A percentile compares a stretch with the other conserved stretches of the same genome.
Evolutionary conservation across 2,797 vertebrate species (phyloP).

Genomic region (Myotis vivesi): DNA sequence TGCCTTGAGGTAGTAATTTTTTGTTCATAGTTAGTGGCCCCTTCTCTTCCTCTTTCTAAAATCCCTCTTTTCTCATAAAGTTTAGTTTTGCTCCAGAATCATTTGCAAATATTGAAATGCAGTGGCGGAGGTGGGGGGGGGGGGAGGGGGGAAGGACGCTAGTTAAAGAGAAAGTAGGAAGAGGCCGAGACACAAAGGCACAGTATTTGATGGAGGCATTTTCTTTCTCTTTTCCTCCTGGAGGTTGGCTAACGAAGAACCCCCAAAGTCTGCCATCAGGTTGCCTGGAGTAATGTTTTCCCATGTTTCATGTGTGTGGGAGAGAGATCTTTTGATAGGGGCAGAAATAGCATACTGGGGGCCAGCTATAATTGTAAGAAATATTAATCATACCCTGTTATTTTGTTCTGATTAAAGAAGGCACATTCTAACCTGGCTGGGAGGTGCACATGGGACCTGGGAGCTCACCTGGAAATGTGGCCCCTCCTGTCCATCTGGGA

Average conservation of each 20-base stretch:
- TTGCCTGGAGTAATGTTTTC: background rate
- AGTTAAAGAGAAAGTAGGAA: background rate
- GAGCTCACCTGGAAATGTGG: too few relatives aligned
- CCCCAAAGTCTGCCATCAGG: background rate
- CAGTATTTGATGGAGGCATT: background rate
- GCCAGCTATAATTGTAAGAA: too few relatives aligned
- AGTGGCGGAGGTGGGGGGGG: background rate
- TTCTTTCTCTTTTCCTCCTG: constrained; percentile 29
- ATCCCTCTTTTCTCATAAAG: background rate
- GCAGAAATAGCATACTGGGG: too few relatives aligned
- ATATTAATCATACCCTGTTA: too few relatives aligned
- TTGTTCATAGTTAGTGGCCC: background rate
- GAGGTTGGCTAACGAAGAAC: background rate
- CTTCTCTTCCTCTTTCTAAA: background rate
- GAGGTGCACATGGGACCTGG: too few relatives aligned
- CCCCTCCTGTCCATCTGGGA: too few relatives aligned
- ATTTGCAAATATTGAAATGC: background rate
- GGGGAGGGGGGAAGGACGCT: background rate
- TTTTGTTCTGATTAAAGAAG: too few relatives aligned
- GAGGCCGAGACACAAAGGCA: background rate
- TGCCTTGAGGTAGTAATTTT: background rate
- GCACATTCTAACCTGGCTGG: too few relatives aligned
- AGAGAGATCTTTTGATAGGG: background rate
- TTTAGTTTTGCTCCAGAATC: constrained; percentile 14
- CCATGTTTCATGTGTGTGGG: background rate